Evolutionary conservation across 1,140 invertebrate species (phyloP), one percentile per base, ranked within the genome.

Genomic region (Drosophila obscura): DNA sequence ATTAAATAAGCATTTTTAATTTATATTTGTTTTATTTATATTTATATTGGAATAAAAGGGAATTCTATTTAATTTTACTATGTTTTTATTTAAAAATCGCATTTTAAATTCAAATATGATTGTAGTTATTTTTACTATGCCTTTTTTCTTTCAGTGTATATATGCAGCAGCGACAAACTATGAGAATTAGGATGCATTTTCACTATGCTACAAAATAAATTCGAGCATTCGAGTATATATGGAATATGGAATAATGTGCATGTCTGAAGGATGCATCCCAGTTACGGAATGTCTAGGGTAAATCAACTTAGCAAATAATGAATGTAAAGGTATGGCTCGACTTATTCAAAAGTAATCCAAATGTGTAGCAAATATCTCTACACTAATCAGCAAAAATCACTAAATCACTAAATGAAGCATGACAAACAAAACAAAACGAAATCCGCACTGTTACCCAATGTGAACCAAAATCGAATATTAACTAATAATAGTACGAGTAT

Each of bases 401-500:
- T 31, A 19, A 67, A 35, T 24, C 76, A 77, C 59, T 15, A 13
- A 49, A 24, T 46, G 35, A 65, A 44, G 46, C 46, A 56, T 75
- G 48, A 50, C 39, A 56, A 61, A 28, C 19, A 15, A 56, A 15
- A 24, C n/a, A 53, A 61, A 35, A 24, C 53, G 49, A 39, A 77
- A 43, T 55, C 46, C 55, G 79, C 79, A 81, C 78, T 82, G 82
- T 87, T 81, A 79, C 65, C 77, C 75, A 75, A 71, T 77, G 62
- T 64, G 61, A 68, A 60, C 22, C 7, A 58, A 72, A 43, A 57
- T 43, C 43, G 52, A 65, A 74, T 71, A 77, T 43, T 45, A 80
- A 52, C 43, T 39, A 43, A 24, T 24, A 4, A 24, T 24, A 24
- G 22, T 24, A 24, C 22, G 2, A 24, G 0, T 45, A 69, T 46